phyloP scores from a whole-genome alignment of 1,140 invertebrate species.

The Mylabris phalerata region DNA sequence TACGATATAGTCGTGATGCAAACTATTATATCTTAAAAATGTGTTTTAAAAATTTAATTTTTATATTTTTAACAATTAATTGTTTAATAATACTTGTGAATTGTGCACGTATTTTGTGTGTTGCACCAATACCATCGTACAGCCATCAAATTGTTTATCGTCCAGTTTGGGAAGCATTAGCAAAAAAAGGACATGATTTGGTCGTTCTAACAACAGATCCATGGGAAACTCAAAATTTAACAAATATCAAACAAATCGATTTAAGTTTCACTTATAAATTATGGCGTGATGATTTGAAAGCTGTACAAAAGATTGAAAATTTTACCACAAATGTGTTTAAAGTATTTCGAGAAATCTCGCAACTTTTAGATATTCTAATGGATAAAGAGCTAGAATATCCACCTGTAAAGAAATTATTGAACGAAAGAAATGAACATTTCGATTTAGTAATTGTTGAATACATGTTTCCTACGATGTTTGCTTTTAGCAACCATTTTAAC shows the following conservation, averaged over 20 bases:
- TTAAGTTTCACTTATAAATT: conserved; percentile 6
- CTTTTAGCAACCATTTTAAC: conserved; percentile 34
- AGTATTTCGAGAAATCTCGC: not conserved
- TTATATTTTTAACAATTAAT: too few species aligned
- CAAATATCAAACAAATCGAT: conserved; percentile 18
- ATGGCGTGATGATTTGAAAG: conserved; percentile 5
- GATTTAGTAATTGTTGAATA: conserved; percentile 38
- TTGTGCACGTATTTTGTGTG: conserved; percentile 38
- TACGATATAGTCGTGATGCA: too few species aligned
- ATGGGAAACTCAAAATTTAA: conserved; percentile 22
- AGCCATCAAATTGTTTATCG: conserved; percentile 44
- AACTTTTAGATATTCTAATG: conserved; percentile 7
- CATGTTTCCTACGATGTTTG: conserved; percentile 27
- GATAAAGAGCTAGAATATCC: conserved; percentile 22
- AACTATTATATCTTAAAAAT: too few species aligned
- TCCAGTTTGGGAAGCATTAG: conserved; percentile 31
- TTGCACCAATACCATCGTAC: conserved; percentile 39
- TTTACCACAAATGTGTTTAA: not conserved
- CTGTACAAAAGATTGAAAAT: not conserved
- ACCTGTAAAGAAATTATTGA: conserved; percentile 32
- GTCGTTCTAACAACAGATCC: conserved; percentile 40
- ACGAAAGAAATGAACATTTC: conserved; percentile 34
- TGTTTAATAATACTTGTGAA: not conserved
- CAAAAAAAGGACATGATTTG: conserved; percentile 43
- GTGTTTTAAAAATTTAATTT: too few species aligned